phyloP scores from a whole-genome alignment of 2,888 invertebrate genomes.

The Lagria hirta region DNA sequence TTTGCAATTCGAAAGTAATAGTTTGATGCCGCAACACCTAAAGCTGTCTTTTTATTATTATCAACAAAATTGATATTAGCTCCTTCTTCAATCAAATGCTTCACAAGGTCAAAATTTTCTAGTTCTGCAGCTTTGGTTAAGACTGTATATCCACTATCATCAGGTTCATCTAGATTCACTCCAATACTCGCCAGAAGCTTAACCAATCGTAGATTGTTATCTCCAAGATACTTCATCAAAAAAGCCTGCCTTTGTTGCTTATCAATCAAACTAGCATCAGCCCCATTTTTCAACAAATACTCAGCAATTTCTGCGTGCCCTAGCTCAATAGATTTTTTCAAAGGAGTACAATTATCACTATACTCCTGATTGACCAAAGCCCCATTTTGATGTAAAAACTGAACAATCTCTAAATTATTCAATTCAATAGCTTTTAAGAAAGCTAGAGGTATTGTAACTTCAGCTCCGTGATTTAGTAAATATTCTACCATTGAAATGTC shows the following conservation, averaged over 20 bases:
- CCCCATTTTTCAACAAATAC: slow-evolving; percentile 1
- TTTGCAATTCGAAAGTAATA: background rate
- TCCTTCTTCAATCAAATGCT: slow-evolving; percentile 3
- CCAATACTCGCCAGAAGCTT: background rate
- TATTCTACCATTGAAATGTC: slow-evolving; percentile 1
- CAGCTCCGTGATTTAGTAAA: slow-evolving; percentile 1
- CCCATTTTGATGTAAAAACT: slow-evolving; percentile 1
- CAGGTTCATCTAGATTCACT: background rate
- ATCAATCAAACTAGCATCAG: background rate
- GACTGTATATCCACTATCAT: slow-evolving; percentile 1
- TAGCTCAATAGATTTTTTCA: slow-evolving; percentile 4
- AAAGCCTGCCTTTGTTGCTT: too few relatives aligned
- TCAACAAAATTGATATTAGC: slow-evolving; percentile 3
- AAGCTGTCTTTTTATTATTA: background rate
- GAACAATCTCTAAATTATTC: slow-evolving; percentile 1
- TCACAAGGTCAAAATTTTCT: slow-evolving; percentile 3
- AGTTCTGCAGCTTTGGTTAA: slow-evolving; percentile 3
- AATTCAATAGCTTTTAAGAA: slow-evolving; percentile 1
- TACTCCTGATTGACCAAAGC: slow-evolving; percentile 3
- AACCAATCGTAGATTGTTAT: background rate
- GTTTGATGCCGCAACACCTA: background rate
- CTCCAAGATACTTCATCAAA: slow-evolving; percentile 3
- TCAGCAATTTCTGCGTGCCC: background rate
- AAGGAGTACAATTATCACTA: slow-evolving; percentile 2
- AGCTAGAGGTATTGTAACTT: slow-evolving; percentile 1